Evolutionary conservation across 2,113 vertebrate species (phyloP).

Genomic region (Nothobranchius furzeri): DNA sequence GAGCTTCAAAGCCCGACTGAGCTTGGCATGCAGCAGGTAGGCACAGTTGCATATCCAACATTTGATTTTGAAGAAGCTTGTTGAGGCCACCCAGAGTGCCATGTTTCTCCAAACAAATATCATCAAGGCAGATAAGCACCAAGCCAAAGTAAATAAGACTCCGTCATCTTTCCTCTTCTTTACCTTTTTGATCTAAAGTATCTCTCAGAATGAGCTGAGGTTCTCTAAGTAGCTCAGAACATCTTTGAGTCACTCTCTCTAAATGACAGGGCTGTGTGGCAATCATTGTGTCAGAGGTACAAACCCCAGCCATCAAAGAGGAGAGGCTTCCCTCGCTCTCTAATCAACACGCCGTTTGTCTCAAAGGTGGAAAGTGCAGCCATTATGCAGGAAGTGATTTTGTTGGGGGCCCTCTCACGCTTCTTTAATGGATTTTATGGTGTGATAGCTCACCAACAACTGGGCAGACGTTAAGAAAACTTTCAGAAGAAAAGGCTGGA

Average conservation of each 20-base stretch:
- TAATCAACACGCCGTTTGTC: not conserved
- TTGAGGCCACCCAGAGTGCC: conserved; percentile 65
- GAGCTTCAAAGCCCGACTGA: conserved; percentile 47
- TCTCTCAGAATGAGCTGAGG: not conserved
- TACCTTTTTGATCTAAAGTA: conserved; percentile 3
- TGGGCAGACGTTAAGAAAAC: too few species aligned
- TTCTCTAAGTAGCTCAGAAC: not conserved
- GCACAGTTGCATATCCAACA: conserved; percentile 49
- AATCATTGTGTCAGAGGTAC: conserved; percentile 1
- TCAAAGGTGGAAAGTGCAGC: conserved; percentile 1
- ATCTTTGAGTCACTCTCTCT: not conserved
- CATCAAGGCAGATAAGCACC: conserved; percentile 68
- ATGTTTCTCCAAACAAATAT: conserved; percentile 51
- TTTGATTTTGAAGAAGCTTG: conserved; percentile 39
- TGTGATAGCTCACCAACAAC: too few species aligned
- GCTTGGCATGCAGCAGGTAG: conserved; percentile 38
- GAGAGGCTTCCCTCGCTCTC: not conserved
- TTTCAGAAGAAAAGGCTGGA: too few species aligned
- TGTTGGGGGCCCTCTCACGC: not conserved
- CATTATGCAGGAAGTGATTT: not conserved
- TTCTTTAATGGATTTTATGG: not conserved
- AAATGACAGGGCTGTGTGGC: not conserved
- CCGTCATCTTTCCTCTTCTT: conserved; percentile 19
- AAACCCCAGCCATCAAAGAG: not conserved
- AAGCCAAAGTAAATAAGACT: conserved; percentile 67